Evolutionary conservation across 2,797 vertebrate genomes (phyloP).

Genomic region (Diplodus sargus): DNA sequence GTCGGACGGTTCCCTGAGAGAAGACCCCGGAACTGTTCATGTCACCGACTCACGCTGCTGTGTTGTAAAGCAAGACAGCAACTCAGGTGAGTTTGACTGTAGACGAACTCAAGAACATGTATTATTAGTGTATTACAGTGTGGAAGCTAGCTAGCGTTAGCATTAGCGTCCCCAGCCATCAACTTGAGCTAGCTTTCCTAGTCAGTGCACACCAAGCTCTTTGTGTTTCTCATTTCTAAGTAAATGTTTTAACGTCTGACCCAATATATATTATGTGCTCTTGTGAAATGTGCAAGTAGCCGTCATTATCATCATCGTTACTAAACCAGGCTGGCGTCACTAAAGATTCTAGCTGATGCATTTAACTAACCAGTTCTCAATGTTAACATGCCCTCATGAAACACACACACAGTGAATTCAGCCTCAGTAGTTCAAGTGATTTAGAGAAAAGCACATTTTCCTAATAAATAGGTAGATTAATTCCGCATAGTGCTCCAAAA

Average conservation of each 20-base stretch:
- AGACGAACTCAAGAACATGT: fast-evolving
- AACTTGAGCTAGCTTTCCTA: neutral
- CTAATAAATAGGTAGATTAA: neutral
- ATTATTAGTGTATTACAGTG: neutral
- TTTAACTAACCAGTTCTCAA: neutral
- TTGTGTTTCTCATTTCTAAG: neutral
- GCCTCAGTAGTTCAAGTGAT: no score
- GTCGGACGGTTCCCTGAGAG: neutral
- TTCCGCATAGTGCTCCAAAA: neutral
- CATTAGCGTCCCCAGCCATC: neutral
- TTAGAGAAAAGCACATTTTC: neutral
- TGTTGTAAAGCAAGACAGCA: no score
- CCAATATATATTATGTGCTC: neutral
- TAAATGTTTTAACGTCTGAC: no score
- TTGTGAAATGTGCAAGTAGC: neutral
- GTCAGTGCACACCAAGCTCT: neutral
- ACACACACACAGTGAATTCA: neutral
- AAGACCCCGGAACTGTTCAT: neutral
- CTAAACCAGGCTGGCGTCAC: neutral
- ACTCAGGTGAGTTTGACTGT: conserved; percentile 30
- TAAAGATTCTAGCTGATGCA: neutral
- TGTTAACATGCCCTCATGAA: neutral
- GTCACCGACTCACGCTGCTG: no score
- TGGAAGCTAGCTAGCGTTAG: conserved; percentile 14
- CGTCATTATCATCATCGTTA: neutral